Evolutionary conservation across 2,797 vertebrate genomes (phyloP).

Genomic region (Hyperoplus lanceolatus): DNA sequence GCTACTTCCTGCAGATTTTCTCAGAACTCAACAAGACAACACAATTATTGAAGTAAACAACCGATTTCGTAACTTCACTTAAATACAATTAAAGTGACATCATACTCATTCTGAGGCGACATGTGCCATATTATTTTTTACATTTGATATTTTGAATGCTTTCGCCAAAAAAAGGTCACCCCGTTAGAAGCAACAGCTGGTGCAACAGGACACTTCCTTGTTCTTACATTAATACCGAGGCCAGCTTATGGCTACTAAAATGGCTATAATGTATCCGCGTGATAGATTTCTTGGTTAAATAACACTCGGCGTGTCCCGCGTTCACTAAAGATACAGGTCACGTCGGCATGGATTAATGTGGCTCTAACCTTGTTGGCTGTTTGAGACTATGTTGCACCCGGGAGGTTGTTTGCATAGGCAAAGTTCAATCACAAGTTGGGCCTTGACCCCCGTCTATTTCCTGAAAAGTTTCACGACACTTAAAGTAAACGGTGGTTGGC

Average conservation of each 20-base stretch:
- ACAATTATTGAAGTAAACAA: too few relatives aligned
- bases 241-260: slow-evolving; percentile 51
- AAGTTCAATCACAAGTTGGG: slow-evolving; percentile 71
- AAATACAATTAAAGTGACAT: neutral
- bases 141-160: neutral
- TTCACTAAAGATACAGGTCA: fast-evolving
- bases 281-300: neutral
- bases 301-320: fast-evolving
- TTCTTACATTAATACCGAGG: slow-evolving; percentile 26
- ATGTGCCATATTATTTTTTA: too few relatives aligned
- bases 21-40: neutral
- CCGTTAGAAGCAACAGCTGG: slow-evolving; percentile 1
- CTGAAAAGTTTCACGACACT: neutral
- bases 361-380: neutral
- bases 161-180: slow-evolving; percentile 2
- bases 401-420: slow-evolving; percentile 33
- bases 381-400: neutral
- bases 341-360: neutral
- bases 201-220: slow-evolving; percentile 61
- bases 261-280: slow-evolving; percentile 44
- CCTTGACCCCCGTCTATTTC: slow-evolving; percentile 45
- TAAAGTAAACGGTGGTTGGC: neutral
- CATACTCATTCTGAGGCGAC: too few relatives aligned
- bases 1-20: neutral
- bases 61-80: too few relatives aligned